A percentile compares a stretch with the other conserved stretches of the same genome.
Conservation (phyloP, 2,888 invertebrate genomes). For the Melieria picta region DNA sequence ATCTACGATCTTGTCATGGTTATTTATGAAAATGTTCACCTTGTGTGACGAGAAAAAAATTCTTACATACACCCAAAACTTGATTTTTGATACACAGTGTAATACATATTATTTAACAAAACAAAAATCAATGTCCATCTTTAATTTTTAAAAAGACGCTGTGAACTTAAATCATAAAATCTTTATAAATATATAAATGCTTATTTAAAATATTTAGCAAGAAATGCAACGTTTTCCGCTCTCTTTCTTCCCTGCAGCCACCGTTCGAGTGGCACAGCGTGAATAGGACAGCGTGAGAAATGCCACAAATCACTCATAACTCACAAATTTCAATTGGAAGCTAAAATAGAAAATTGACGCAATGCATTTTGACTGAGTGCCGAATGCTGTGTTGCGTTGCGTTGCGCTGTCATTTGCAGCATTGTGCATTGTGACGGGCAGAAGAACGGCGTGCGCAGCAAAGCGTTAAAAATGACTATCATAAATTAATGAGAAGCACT, state of each 20-base stretch:
- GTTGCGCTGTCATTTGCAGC: conserved; percentile 13
- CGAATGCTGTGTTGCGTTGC: neutral
- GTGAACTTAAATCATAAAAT: no score
- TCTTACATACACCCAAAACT: no score
- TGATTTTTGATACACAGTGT: no score
- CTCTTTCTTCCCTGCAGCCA: neutral
- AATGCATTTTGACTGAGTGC: conserved; percentile 10
- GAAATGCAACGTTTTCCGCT: neutral
- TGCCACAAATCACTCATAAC: conserved; percentile 15
- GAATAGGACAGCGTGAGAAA: neutral
- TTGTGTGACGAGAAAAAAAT: no score
- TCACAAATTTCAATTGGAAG: conserved; percentile 19
- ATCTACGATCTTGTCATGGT: no score
- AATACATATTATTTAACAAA: no score
- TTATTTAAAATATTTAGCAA: neutral
- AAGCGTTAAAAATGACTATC: conserved; percentile 55
- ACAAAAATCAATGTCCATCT: no score
- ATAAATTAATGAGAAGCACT: conserved; percentile 55
- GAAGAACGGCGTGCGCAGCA: conserved; percentile 14
- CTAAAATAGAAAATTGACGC: conserved; percentile 11
- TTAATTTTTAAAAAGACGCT: no score
- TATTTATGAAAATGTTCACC: no score
- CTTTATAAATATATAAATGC: neutral
- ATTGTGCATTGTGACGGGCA: neutral
- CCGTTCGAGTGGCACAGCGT: neutral